A percentile compares a stretch with the other conserved stretches of the same genome.
Conservation (phyloP, 2,797 vertebrate genomes). For the Karalla daura region DNA sequence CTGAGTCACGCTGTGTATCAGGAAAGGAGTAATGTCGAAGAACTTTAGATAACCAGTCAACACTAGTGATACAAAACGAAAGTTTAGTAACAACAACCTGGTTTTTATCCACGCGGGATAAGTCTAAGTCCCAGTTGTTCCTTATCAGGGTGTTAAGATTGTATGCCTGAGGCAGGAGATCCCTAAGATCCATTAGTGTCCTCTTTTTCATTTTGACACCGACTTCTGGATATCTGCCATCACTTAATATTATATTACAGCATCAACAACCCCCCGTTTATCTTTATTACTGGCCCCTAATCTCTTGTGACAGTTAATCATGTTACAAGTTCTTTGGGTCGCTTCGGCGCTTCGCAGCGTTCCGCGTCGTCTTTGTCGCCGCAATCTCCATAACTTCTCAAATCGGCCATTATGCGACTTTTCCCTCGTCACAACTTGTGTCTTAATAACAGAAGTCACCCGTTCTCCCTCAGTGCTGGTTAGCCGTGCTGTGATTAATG, state of each 20-base stretch:
- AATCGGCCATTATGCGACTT: conserved; percentile 18
- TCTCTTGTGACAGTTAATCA: conserved; percentile 74
- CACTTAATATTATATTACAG: conserved; percentile 77
- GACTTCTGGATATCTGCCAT: conserved; percentile 77
- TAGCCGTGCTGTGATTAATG: conserved; percentile 80
- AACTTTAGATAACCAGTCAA: neutral
- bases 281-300: conserved; percentile 75
- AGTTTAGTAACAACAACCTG: conserved; percentile 18
- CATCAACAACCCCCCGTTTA: conserved; percentile 66
- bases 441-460: conserved; percentile 70
- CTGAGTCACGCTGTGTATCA: neutral
- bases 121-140: conserved; percentile 42
- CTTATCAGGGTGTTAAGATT: conserved; percentile 63
- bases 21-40: conserved; percentile 2
- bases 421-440: conserved; percentile 25
- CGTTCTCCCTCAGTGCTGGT: conserved; percentile 69
- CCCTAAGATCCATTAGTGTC: conserved; percentile 73
- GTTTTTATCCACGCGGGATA: conserved; percentile 27
- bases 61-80: conserved; percentile 13
- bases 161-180: conserved; percentile 53
- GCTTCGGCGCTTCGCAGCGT: conserved; percentile 31
- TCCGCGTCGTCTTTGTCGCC: conserved; percentile 27
- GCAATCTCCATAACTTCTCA: conserved; percentile 51
- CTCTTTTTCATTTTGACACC: conserved; percentile 72
- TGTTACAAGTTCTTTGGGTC: conserved; percentile 64